These are phyloP conservation scores for Haliclona indistincta DNA, from an alignment of 37 sponge, comb jelly and placozoan species.

Conservation along the genomic window DNA sequence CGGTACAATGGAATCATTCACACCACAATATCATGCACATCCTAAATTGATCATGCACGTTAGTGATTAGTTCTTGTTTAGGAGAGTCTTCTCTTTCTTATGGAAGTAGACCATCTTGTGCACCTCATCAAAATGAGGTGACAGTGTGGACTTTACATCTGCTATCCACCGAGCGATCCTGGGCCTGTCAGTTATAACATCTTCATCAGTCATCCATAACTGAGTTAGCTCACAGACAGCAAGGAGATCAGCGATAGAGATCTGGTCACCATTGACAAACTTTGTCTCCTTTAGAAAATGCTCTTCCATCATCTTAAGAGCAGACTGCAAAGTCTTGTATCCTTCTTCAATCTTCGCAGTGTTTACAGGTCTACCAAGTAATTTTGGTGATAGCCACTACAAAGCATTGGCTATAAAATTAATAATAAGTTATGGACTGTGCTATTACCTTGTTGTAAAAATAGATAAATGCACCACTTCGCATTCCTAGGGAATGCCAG, in stretches of 20 bases:
- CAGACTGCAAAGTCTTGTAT: constrained; percentile 11
- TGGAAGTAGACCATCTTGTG: constrained; percentile 71
- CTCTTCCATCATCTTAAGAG: constrained; percentile 39
- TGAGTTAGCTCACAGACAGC: constrained; percentile 81
- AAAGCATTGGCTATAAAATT: background rate
- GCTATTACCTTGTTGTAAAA: constrained; percentile 39
- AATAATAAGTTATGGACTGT: no score
- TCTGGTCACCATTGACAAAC: constrained; percentile 62
- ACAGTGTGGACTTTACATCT: constrained; percentile 52
- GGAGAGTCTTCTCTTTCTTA: no score
- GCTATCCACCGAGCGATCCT: constrained; percentile 59
- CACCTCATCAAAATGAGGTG: constrained; percentile 68
- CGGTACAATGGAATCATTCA: no score
- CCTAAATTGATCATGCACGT: no score
- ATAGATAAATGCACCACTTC: constrained; percentile 44
- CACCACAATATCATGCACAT: no score
- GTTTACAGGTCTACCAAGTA: constrained; percentile 29
- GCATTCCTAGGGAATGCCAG: constrained; percentile 64
- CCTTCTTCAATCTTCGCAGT: constrained; percentile 17
- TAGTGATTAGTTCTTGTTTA: no score
- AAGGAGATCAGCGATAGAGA: constrained; percentile 82
- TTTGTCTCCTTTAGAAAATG: constrained; percentile 63
- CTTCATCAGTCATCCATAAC: constrained; percentile 47
- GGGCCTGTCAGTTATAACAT: constrained; percentile 39
- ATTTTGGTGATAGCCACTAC: no score